Percentiles rank a stretch among this genome's conserved stretches.
Evolutionary conservation across 2,888 invertebrate species (phyloP).

Genomic region (Noctua pronuba): DNA sequence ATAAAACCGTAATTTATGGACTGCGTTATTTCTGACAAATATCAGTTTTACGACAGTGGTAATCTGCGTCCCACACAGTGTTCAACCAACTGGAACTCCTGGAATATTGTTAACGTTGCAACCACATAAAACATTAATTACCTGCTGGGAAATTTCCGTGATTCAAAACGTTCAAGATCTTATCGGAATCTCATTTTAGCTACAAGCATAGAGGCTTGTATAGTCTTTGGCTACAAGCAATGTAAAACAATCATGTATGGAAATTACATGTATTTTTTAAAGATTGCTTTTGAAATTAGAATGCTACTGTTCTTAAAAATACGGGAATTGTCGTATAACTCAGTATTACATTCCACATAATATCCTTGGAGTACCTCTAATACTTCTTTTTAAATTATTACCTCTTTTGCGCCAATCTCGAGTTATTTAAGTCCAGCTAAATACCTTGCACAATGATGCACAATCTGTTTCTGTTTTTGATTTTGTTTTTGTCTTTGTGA

Average conservation of each 20-base stretch:
- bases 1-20: constrained; percentile 1
- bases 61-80: constrained; percentile 18
- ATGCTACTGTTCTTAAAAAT: background rate
- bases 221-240: too few relatives aligned
- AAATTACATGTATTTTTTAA: background rate
- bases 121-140: background rate
- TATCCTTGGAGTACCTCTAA: too few relatives aligned
- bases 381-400: background rate
- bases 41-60: constrained; percentile 12
- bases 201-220: too few relatives aligned
- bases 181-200: background rate
- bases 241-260: background rate
- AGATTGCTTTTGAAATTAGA: background rate
- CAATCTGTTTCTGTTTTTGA: too few relatives aligned
- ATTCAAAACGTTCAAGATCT: background rate
- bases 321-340: too few relatives aligned
- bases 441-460: too few relatives aligned
- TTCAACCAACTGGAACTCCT: background rate
- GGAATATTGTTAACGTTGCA: background rate
- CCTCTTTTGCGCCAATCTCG: background rate
- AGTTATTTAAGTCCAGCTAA: background rate
- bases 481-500: too few relatives aligned
- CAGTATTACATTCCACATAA: too few relatives aligned
- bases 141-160: background rate
- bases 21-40: constrained; percentile 19